Evolutionary conservation across 2,888 invertebrate species (phyloP), one percentile per base, ranked within the genome.

Genomic region (Neocrepidodera transversa): DNA sequence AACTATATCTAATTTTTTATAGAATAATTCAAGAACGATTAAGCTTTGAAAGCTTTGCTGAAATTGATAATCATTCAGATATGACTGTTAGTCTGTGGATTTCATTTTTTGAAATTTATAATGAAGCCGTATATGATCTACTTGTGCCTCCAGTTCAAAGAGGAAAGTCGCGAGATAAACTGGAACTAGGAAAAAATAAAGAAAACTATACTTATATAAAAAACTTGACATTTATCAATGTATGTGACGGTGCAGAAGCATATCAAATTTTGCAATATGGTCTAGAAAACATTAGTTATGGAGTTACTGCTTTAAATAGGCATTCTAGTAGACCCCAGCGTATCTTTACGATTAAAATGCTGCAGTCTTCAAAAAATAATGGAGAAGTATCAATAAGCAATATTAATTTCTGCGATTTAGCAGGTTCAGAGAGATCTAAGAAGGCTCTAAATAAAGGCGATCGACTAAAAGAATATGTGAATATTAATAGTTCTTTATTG

Each of bases 51-150:
- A 61, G 3, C 67, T 8, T 65, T 68, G 6, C 72, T 70, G 35
- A 56, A 11, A 30, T 54, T 17, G 63, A 64, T 4, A 38, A 35
- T 10, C 16, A 26, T n/a, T 56, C 62, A 0, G 74, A 78, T 20
- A 50, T 60, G 2, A 32, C 36, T 10, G 47, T 82, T n/a, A 80
- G 82, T 30, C 81, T 91, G 0, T 92, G 95, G 95, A 85, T 96
- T 13, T 93, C 93, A 0, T 95, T 92, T 79, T 87, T 88, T 0
- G 95, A 96, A 78, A 90, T 97, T 38, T 95, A 96, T 78, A 96
- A 96, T 76, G 96, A 96, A 74, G 83, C 85, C 1, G 86, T 95
- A 13, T 92, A 88, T 74, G 96, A 97, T 78, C 80, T 96, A 17
- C 78, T 96, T 8, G 17, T 10, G 8, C 38, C 17, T 17, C 14